These are phyloP conservation scores for Ramphastos sulfuratus DNA, from an alignment of 2,113 vertebrate genomes.

Conservation along the genomic window DNA sequence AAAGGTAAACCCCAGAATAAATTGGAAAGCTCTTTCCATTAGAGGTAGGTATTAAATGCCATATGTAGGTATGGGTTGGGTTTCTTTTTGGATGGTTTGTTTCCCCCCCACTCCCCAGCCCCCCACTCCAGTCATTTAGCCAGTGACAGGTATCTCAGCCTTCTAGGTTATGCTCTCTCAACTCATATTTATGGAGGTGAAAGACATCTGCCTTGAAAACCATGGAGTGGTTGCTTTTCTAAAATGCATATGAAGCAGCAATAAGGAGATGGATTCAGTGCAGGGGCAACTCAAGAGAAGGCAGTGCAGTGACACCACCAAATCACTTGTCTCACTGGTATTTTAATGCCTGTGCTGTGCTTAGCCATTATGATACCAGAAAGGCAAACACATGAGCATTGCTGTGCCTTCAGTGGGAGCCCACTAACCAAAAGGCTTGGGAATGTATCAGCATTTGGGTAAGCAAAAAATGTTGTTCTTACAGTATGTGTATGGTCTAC, in stretches of 20 bases:
- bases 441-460: neutral
- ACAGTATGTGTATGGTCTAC: rapidly evolving
- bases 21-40: slow-evolving; percentile 61
- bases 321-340: neutral
- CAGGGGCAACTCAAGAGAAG: neutral
- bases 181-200: slow-evolving; percentile 19
- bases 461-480: neutral
- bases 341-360: neutral
- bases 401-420: neutral
- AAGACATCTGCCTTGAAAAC: neutral
- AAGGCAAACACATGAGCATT: neutral
- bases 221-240: neutral
- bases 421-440: neutral
- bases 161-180: neutral
- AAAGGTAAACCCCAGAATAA: slow-evolving; percentile 71
- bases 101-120: neutral
- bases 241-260: neutral
- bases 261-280: neutral
- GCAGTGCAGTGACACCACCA: neutral
- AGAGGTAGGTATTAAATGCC: slow-evolving; percentile 63
- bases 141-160: slow-evolving; percentile 5
- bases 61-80: slow-evolving; percentile 18
- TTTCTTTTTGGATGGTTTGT: neutral
- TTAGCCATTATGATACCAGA: neutral
- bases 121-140: neutral